A percentile compares a stretch with the other conserved stretches of the same genome.
phyloP scores from a whole-genome alignment of 2,888 invertebrate genomes.

The Carcina quercana region DNA sequence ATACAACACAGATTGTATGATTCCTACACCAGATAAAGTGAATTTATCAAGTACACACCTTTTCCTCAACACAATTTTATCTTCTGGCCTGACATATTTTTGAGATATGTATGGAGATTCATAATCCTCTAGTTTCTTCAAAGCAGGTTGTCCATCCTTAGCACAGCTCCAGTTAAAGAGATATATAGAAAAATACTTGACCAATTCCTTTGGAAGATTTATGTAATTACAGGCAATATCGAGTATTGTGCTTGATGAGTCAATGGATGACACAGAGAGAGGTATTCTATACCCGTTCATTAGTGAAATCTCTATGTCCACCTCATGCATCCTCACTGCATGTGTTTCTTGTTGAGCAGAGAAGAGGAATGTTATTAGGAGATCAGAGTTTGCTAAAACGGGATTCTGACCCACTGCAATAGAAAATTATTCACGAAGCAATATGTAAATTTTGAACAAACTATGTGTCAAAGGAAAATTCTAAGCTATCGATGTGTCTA shows the following conservation, averaged over 20 bases:
- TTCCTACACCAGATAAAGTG: too few species aligned
- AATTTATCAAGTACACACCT: slow-evolving; percentile 76
- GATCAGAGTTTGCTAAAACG: slow-evolving; percentile 83
- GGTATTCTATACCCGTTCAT: slow-evolving; percentile 92
- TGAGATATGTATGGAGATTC: slow-evolving; percentile 97
- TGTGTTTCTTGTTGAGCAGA: slow-evolving; percentile 94
- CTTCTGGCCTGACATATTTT: slow-evolving; percentile 81
- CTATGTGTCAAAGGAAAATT: too few species aligned
- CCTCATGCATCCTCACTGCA: slow-evolving; percentile 78
- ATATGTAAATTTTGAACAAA: too few species aligned
- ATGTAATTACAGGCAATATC: slow-evolving; percentile 88
- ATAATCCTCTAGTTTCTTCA: slow-evolving; percentile 95
- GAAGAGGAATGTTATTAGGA: slow-evolving; percentile 90
- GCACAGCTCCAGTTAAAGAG: slow-evolving; percentile 86
- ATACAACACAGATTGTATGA: too few species aligned
- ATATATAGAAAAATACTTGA: slow-evolving; percentile 93
- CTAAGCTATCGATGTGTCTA: too few species aligned
- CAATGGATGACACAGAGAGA: slow-evolving; percentile 85
- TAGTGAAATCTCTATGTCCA: slow-evolving; percentile 86
- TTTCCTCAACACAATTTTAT: slow-evolving; percentile 90
- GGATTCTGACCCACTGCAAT: slow-evolving; percentile 90
- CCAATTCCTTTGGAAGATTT: slow-evolving; percentile 84
- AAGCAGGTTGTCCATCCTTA: slow-evolving; percentile 80
- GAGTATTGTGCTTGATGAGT: slow-evolving; percentile 88
- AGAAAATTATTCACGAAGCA: too few species aligned